Evolutionary conservation across 2,797 vertebrate genomes (phyloP).

Genomic region (Mico argentatus): DNA sequence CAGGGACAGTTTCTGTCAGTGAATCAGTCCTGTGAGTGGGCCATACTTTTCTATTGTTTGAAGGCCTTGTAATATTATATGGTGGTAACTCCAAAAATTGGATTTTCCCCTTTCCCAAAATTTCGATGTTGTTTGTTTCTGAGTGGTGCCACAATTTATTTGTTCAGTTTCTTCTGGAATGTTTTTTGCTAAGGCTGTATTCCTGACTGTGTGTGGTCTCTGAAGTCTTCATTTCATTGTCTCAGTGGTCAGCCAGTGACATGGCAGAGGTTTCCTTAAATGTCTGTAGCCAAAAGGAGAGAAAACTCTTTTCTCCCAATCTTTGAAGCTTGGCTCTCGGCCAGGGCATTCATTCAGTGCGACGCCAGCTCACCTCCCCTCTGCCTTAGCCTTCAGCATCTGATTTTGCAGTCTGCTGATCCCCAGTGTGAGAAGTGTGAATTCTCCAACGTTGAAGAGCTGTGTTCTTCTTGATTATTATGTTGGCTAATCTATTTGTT

Average conservation of each 20-base stretch:
- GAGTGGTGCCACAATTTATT: background rate
- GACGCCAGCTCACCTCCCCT: background rate
- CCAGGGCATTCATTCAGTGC: background rate
- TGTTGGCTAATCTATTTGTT: background rate
- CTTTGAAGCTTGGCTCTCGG: background rate
- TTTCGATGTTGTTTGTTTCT: background rate
- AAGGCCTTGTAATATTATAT: background rate
- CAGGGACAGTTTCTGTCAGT: background rate
- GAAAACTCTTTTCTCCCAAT: background rate
- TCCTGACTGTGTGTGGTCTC: background rate
- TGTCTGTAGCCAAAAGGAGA: background rate
- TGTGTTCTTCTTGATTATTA: background rate
- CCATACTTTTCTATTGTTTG: background rate
- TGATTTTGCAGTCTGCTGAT: background rate
- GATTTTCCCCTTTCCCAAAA: background rate
- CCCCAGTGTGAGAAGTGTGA: background rate
- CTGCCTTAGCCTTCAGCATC: background rate
- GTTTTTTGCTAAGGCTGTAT: background rate
- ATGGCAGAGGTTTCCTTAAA: background rate
- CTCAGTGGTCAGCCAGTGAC: background rate
- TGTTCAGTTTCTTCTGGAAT: background rate
- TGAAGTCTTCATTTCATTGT: background rate
- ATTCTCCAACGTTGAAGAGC: background rate
- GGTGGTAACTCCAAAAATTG: background rate
- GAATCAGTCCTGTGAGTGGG: background rate